phyloP scores from a whole-genome alignment of 2,797 vertebrate genomes.

The Dermochelys coriacea region DNA sequence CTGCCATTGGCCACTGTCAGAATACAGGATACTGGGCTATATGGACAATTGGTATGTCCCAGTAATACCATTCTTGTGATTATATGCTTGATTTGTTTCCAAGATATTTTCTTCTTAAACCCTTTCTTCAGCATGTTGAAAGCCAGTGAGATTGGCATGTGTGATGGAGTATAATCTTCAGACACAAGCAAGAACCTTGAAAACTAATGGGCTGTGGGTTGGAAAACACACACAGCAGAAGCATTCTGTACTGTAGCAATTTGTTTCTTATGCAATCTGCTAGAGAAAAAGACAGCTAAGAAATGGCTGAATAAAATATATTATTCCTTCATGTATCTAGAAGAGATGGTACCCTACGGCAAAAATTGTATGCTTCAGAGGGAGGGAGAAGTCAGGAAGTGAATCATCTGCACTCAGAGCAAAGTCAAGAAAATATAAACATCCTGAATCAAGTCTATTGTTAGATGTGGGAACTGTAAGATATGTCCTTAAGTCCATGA shows the following conservation, averaged over 20 bases:
- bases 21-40: not conserved
- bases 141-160: rapidly evolving
- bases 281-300: not conserved
- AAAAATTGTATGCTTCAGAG: not conserved
- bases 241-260: not conserved
- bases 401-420: not conserved
- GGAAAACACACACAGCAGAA: not conserved
- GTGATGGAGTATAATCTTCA: not conserved
- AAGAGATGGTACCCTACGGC: not conserved
- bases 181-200: not conserved
- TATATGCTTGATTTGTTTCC: not conserved
- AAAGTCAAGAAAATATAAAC: not conserved
- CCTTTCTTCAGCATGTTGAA: not conserved
- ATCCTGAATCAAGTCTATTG: not conserved
- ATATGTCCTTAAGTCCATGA: not conserved
- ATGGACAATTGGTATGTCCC: not conserved
- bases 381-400: not conserved
- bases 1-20: not conserved
- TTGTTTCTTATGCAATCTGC: not conserved
- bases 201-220: not conserved
- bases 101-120: not conserved
- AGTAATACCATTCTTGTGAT: not conserved
- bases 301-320: not conserved
- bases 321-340: not conserved
- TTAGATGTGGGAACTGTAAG: not conserved